phyloP scores from a whole-genome alignment of 2,797 vertebrate species.

The Benthosema pterotum region DNA sequence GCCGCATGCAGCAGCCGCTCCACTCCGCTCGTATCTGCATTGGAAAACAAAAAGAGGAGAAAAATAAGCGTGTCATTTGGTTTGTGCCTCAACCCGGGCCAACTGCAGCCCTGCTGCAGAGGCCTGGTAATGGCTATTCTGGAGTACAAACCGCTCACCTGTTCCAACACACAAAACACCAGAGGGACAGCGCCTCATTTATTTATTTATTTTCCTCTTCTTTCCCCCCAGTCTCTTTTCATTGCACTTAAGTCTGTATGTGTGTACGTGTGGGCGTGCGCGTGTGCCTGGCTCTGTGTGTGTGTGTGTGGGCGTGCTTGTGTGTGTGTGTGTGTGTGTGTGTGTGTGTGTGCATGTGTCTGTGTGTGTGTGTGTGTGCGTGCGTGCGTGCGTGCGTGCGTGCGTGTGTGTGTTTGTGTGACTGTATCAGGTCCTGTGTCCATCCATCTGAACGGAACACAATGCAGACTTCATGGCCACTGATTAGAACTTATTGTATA shows the following conservation, averaged over 20 bases:
- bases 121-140: conserved; percentile 88
- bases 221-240: conserved; percentile 71
- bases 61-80: conserved; percentile 83
- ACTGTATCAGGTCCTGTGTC: conserved; percentile 71
- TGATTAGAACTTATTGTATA: conserved; percentile 85
- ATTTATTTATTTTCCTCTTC: too few relatives aligned
- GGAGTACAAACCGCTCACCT: conserved; percentile 89
- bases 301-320: conserved; percentile 13
- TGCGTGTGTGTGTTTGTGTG: conserved; percentile 23
- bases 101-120: conserved; percentile 86
- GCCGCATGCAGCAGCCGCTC: too few relatives aligned
- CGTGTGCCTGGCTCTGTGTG: conserved; percentile 26
- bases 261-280: conserved; percentile 42
- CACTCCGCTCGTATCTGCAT: conserved; percentile 82
- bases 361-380: conserved; percentile 38
- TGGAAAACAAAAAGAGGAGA: conserved; percentile 75
- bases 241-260: conserved; percentile 57
- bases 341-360: conserved; percentile 22
- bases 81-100: conserved; percentile 81
- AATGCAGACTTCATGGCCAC: conserved; percentile 75
- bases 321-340: neutral
- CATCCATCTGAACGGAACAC: conserved; percentile 84
- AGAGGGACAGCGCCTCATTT: too few relatives aligned
- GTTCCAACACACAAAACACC: conserved; percentile 87
- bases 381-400: conserved; percentile 18